Evolutionary conservation across 2,888 invertebrate species (phyloP), one percentile per base, ranked within the genome.

Genomic region (Aricia artaxerxes): DNA sequence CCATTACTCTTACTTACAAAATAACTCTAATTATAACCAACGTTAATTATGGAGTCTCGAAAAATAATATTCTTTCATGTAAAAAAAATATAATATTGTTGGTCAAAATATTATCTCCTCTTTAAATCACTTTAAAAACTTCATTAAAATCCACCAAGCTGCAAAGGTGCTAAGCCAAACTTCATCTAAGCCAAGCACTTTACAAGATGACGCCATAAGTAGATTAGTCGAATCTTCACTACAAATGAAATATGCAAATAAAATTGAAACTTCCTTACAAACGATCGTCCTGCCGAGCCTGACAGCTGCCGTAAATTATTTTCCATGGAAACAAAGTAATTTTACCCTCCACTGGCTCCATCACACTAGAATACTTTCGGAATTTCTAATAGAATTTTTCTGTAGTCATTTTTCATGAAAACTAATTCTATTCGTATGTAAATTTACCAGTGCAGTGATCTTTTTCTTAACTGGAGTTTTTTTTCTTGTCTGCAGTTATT

Each of bases 241-340:
- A 64, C 11, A 31, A 64, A 64, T 11, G 64, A 64, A 31, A 64
- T 64, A 64, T 64, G 64, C 31, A 64, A 35, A 64, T 64, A 64
- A 11, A 35, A 64, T 64, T 9, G 64, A 35, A 64, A 64, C 64
- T 64, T 31, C 31, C 64, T 64, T 31, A 64, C 64, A 64, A 64
- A 64, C n/a, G 64, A 64, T 64, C 64, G 24, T 61, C 7, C 61
- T 24, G 24, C n/a, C n/a, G 11, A 64, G 31, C 64, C 11, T 11
- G 64, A 35, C 64, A 31, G 11, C 24, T 11, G 64, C 11, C 40
- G 40, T 40, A 73, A 73, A 73, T 73, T 73, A 73, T 40, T 73
- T 73, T 73, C 72, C 38, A 73, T 40, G 73, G 73, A 73, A 40
- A 73, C n/a, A 73, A 73, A 40, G 73, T 73, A n/a, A 73, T 73